Percentiles rank a stretch among this genome's conserved stretches.
These are phyloP conservation scores for Pseudolycoriella hygida DNA, from an alignment of 2,888 invertebrate species.

Conservation along the genomic window DNA sequence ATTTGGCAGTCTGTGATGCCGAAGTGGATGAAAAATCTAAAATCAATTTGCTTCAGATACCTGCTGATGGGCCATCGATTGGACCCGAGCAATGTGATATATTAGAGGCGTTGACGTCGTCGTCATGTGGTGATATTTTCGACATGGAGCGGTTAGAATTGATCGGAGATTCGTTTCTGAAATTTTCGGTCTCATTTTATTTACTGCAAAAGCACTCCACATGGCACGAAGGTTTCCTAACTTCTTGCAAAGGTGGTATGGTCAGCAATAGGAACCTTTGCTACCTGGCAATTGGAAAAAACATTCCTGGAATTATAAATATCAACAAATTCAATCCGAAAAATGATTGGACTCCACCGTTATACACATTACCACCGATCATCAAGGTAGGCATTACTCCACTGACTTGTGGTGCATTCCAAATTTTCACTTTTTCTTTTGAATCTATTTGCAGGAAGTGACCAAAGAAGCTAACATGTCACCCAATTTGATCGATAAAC, in stretches of 20 bases:
- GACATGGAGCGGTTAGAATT: slow-evolving; percentile 68
- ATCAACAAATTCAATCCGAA: slow-evolving; percentile 43
- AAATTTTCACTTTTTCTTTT: neutral
- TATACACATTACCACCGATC: slow-evolving; percentile 40
- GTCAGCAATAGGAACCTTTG: slow-evolving; percentile 73
- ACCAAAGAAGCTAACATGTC: slow-evolving; percentile 19
- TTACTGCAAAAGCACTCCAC: slow-evolving; percentile 43
- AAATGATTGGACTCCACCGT: slow-evolving; percentile 67
- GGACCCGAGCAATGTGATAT: slow-evolving; percentile 22
- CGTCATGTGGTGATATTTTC: slow-evolving; percentile 49
- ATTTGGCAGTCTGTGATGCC: slow-evolving; percentile 5
- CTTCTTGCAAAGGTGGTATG: slow-evolving; percentile 43
- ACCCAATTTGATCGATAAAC: slow-evolving; percentile 31
- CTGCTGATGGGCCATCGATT: neutral
- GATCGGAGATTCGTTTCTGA: slow-evolving; percentile 72
- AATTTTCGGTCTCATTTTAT: slow-evolving; percentile 51
- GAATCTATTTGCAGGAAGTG: too few species aligned
- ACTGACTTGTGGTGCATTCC: neutral
- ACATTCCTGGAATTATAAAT: slow-evolving; percentile 30
- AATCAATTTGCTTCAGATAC: slow-evolving; percentile 2
- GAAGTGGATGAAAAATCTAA: slow-evolving; percentile 7
- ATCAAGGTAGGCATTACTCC: slow-evolving; percentile 16
- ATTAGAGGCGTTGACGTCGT: slow-evolving; percentile 44
- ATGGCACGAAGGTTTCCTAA: slow-evolving; percentile 57
- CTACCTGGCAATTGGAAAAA: slow-evolving; percentile 39